phyloP scores from a whole-genome alignment of 2,797 vertebrate genomes.

The Cossypha niveicapilla region DNA sequence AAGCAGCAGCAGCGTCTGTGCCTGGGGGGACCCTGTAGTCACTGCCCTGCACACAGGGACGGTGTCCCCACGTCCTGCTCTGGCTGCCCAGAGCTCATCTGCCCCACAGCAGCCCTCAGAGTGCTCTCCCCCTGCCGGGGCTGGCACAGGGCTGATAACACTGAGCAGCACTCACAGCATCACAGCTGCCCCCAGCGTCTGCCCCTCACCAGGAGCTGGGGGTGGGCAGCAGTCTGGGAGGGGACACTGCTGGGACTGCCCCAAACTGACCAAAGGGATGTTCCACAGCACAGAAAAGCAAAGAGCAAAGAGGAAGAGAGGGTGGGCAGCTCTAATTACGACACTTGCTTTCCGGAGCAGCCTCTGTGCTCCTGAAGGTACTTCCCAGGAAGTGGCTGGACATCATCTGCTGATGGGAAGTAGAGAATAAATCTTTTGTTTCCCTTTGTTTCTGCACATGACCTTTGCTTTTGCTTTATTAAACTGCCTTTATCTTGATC shows the following conservation, averaged over 20 bases:
- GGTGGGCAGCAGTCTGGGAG: not conserved
- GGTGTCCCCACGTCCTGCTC: fast-evolving
- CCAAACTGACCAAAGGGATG: not conserved
- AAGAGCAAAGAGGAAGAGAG: not conserved
- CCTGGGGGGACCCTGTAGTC: not conserved
- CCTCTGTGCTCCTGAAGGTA: not conserved
- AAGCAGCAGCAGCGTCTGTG: not conserved
- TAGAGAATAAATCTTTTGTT: not conserved
- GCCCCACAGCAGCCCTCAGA: not conserved
- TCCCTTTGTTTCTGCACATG: not conserved
- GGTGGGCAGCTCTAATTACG: not conserved
- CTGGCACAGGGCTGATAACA: not conserved
- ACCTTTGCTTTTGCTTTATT: not conserved
- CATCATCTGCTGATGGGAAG: not conserved
- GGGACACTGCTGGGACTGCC: not conserved
- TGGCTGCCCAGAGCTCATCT: not conserved
- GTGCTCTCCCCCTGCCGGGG: too few relatives aligned
- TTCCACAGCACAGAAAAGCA: not conserved
- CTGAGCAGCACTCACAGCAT: not conserved
- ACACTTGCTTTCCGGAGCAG: not conserved
- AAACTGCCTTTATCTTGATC: not conserved
- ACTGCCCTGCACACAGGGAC: fast-evolving
- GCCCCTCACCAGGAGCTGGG: too few relatives aligned
- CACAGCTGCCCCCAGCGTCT: not conserved
- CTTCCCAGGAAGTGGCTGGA: not conserved